phyloP scores from a whole-genome alignment of 2,113 vertebrate genomes.

The Euleptes europaea region DNA sequence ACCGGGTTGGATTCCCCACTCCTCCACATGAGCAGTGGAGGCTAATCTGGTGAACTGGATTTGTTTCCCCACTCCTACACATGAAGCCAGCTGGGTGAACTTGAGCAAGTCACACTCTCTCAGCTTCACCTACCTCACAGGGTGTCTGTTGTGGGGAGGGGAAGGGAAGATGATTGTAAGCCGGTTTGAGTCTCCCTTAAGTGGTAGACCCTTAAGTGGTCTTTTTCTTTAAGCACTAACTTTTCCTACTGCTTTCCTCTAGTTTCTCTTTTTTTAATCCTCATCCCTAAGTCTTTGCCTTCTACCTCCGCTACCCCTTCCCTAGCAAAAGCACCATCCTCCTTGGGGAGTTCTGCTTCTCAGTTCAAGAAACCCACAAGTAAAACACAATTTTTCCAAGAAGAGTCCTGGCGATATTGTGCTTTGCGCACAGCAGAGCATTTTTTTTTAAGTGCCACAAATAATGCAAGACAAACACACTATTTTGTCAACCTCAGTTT shows the following conservation, averaged over 20 bases:
- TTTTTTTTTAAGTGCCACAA: neutral
- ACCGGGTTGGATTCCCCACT: too few relatives aligned
- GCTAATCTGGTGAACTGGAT: too few relatives aligned
- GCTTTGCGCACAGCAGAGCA: rapidly evolving
- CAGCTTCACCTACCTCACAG: too few relatives aligned
- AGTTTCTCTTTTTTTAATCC: neutral
- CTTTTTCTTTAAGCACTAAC: neutral
- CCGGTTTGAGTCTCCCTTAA: too few relatives aligned
- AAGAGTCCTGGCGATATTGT: neutral
- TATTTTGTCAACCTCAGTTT: neutral
- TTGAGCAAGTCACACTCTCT: too few relatives aligned
- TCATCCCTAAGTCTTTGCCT: too few relatives aligned
- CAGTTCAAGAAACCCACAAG: neutral
- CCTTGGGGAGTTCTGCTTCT: neutral
- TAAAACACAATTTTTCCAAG: neutral
- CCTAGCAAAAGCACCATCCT: neutral
- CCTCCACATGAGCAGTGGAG: too few relatives aligned
- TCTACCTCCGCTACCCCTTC: neutral
- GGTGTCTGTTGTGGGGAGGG: too few relatives aligned
- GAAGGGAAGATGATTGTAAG: too few relatives aligned
- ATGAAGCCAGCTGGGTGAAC: too few relatives aligned
- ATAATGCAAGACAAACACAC: neutral
- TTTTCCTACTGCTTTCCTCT: neutral
- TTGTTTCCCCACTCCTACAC: too few relatives aligned
- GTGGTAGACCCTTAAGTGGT: too few relatives aligned